Base-by-base conservation (phyloP, 2,797 vertebrate species). In the Menidia menidia region DNA sequence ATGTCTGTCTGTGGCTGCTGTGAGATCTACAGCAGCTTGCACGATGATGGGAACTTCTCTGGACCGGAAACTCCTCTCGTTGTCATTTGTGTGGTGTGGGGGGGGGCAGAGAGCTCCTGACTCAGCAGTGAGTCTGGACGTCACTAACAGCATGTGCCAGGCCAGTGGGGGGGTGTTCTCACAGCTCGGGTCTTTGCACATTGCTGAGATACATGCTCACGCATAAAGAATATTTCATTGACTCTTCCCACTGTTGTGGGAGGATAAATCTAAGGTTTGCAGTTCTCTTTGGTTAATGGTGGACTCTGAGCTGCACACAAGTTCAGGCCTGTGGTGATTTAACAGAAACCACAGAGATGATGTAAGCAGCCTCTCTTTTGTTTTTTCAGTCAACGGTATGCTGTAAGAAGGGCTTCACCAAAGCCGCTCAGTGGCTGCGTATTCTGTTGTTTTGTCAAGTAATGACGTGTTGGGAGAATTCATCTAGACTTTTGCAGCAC, bases 151-250 rank as follows among this genome's bases (percentile, higher is more conserved):
- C 75, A 54, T 87, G 72, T 69, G 83, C 70, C 48, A n/a, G 53
- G 55, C 72, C 15, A 55, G 62, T 14, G 60, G 61, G 25, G 61
- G 25, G 75, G 75, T 60, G 73, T 82, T 85, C 80, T 73, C 84
- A 54, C 80, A 74, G 84, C 84, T 81, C 76, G 73, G 63, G 61
- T 85, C 71, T 70, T 62, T 68, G 71, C 75, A 73, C 15, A 4
- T 12, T 12, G 61, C 55, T 48, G 64, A 35, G 51, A 18, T 11
- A 41, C 53, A 51, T 10, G 6, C 32, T 67, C 16, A 6, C 9
- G 2, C 45, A 65, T 47, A 12, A 75, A 71, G 63, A 63, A 64
- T 72, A 75, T 77, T 60, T 83, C 69, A 75, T 70, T 14, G 0
- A 71, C 71, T 82, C 79, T 72, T n/a, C 70, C 82, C 35, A 9